Conservation (phyloP, 2,113 vertebrate species). For the Dendrocopos noguchii region DNA sequence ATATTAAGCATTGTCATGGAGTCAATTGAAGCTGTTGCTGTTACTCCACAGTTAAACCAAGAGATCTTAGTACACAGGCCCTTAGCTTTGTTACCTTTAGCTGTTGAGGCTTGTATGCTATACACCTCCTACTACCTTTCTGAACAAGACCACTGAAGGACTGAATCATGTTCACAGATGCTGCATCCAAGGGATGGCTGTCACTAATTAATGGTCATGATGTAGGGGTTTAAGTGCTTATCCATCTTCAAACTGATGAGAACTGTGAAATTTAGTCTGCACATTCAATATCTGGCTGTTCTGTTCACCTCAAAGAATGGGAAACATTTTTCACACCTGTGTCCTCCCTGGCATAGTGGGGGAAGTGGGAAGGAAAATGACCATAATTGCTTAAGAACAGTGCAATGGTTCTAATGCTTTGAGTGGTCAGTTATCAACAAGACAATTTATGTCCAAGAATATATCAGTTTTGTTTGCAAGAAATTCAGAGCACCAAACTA, state of each 20-base stretch:
- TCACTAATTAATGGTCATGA: background rate
- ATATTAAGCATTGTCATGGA: background rate
- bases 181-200: background rate
- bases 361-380: background rate
- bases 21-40: too few relatives aligned
- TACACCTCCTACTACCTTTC: background rate
- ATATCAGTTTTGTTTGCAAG: background rate
- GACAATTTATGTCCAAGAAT: background rate
- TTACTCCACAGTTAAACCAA: background rate
- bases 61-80: background rate
- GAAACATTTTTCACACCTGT: background rate
- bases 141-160: background rate
- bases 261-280: background rate
- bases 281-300: background rate
- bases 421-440: background rate
- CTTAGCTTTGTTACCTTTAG: background rate
- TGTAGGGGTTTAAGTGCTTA: background rate
- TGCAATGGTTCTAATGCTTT: background rate
- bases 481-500: background rate
- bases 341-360: background rate
- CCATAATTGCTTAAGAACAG: background rate
- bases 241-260: background rate
- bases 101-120: background rate
- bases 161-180: background rate
- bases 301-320: background rate